A percentile compares a stretch with the other conserved stretches of the same genome.
Evolutionary conservation across 30 jellyfish, hydroid and myxozoan species (phyloP).

Genomic region (Chrysaora quinquecirrha): DNA sequence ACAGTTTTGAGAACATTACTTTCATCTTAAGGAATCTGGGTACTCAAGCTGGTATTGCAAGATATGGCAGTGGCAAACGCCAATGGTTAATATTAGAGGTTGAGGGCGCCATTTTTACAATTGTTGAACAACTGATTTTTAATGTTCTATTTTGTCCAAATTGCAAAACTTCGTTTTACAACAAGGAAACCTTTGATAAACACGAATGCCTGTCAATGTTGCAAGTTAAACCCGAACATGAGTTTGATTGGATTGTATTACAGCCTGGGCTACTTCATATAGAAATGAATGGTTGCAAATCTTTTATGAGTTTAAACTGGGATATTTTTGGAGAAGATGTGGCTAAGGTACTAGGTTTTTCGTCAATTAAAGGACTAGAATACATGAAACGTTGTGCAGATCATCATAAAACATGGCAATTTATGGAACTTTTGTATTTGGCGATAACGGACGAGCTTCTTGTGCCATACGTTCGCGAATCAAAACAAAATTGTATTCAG

Average conservation of each 20-base stretch:
- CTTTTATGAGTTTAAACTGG: neutral
- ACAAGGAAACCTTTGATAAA: neutral
- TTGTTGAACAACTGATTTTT: constrained; percentile 18
- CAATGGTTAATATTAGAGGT: constrained; percentile 19
- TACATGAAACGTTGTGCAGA: neutral
- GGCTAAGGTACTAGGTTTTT: neutral
- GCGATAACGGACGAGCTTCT: neutral
- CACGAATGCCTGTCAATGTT: neutral
- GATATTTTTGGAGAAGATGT: neutral
- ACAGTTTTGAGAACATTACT: constrained; percentile 4
- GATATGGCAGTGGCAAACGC: constrained; percentile 15
- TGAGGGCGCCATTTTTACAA: constrained; percentile 9
- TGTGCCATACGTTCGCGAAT: neutral
- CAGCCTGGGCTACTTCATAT: constrained; percentile 34
- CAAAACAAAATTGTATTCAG: neutral
- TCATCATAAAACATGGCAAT: neutral
- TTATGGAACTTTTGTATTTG: neutral
- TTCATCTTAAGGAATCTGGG: constrained; percentile 25
- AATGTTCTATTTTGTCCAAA: constrained; percentile 10
- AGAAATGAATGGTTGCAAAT: constrained; percentile 34
- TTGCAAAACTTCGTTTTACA: neutral
- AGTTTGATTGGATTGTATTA: constrained; percentile 39
- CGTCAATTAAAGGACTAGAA: neutral
- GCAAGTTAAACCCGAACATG: constrained; percentile 6
- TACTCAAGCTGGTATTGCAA: constrained; percentile 25